Conservation (phyloP, 2,888 invertebrate genomes). For the Stegana nigrithorax region DNA sequence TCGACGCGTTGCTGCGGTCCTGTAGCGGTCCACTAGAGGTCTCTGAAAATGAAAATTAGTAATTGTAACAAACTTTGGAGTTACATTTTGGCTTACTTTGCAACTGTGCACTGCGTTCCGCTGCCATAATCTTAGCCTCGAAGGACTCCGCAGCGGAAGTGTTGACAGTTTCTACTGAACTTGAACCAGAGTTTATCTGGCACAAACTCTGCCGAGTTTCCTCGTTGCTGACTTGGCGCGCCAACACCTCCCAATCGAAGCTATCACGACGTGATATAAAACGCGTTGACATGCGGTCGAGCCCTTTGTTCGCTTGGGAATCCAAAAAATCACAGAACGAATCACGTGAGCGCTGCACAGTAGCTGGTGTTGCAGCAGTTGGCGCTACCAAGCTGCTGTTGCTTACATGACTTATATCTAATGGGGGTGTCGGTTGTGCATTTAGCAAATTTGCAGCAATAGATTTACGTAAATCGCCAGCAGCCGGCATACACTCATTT, state of each 20-base stretch:
- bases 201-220: conserved; percentile 36
- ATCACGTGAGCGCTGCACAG: conserved; percentile 48
- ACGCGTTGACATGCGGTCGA: conserved; percentile 56
- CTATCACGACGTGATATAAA: conserved; percentile 55
- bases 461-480: conserved; percentile 44
- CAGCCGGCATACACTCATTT: conserved; percentile 29
- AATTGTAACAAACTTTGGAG: neutral
- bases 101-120: conserved; percentile 5
- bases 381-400: conserved; percentile 13
- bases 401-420: conserved; percentile 9
- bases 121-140: conserved; percentile 25
- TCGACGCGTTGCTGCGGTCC: conserved; percentile 55
- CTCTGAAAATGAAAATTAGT: conserved; percentile 25
- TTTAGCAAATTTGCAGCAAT: conserved; percentile 35
- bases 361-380: conserved; percentile 23
- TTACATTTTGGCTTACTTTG: conserved; percentile 43
- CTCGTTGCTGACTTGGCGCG: conserved; percentile 44
- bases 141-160: conserved; percentile 40
- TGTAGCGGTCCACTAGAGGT: conserved; percentile 43
- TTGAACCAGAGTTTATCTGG: conserved; percentile 28
- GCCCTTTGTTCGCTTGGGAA: conserved; percentile 47
- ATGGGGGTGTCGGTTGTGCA: conserved; percentile 30
- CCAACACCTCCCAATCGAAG: conserved; percentile 63
- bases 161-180: conserved; percentile 29
- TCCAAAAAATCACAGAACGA: conserved; percentile 66